Evolutionary conservation across 2,888 invertebrate genomes (phyloP), one percentile per base, ranked within the genome.

Genomic region (Laothoe populi): DNA sequence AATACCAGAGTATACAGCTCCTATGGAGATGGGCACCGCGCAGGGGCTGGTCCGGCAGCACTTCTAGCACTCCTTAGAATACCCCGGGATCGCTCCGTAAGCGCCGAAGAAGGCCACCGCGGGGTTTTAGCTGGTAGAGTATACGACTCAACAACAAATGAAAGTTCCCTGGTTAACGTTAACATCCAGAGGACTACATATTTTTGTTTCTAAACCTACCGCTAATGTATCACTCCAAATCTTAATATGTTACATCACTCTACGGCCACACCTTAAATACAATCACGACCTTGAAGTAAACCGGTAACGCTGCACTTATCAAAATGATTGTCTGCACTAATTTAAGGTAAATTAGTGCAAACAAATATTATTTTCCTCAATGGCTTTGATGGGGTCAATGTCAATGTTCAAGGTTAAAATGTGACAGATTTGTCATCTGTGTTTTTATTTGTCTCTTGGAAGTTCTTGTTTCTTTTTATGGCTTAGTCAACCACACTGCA

Each of bases 381-480:
- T 38, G 38, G 13, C 38, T 38, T 31, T 38, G 10, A 10, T 38
- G 16, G 16, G 49, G 49, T 49, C 49, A 49, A 16, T 49, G 49
- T 49, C 49, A 31, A 16, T 10, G 49, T 49, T 26, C 26, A 49
- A 49, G 49, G 49, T 16, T 16, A 13, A 7, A 46, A 11, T 7
- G 4, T 35, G 1, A 10, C 13, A 38, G 38, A 11, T 38, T 31
- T 38, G 38, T 38, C 38, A 13, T 10, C 1, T 10, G 8, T 38
- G 38, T 38, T 7, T 38, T 8, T 38, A 13, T 38, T 11, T 10
- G 38, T 10, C 38, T 38, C 10, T 1, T 10, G 1, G 38, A 1
- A 8, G 11, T 38, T 1, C 38, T 26, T 26, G 7, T 4, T 26
- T 4, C 3, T 26, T 26, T 26, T 4, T 4, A 26, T 4, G 26